Evolutionary conservation across 2,113 vertebrate genomes (phyloP).

Genomic region (Choloepus hoffmanni): DNA sequence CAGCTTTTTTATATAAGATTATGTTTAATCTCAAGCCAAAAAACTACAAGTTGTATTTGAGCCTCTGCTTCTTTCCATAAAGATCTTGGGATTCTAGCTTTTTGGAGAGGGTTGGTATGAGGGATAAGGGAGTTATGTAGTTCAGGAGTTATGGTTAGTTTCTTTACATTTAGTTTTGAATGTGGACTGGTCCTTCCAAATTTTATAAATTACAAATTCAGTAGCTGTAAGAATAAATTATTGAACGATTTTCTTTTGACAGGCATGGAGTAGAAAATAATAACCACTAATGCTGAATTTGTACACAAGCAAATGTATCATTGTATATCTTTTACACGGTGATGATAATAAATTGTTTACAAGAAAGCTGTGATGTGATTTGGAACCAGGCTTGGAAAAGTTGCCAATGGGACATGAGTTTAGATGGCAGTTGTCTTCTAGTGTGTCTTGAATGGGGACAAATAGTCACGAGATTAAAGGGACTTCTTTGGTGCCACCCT

Average conservation of each 20-base stretch:
- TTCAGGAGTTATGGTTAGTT: background rate
- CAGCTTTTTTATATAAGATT: background rate
- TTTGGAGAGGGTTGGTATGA: background rate
- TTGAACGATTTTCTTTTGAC: background rate
- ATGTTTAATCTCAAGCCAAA: background rate
- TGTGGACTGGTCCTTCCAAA: background rate
- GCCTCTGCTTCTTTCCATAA: background rate
- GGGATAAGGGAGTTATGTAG: background rate
- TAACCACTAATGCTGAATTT: background rate
- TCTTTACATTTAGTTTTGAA: background rate
- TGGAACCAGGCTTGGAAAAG: slow-evolving; percentile 1
- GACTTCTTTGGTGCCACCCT: background rate
- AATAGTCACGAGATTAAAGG: background rate
- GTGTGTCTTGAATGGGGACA: background rate
- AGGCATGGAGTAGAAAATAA: background rate
- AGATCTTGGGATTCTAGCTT: background rate
- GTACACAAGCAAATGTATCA: background rate
- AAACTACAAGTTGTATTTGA: background rate
- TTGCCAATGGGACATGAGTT: background rate
- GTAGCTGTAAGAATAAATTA: slow-evolving; percentile 10
- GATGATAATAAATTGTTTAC: background rate
- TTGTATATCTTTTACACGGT: background rate
- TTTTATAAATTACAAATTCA: slow-evolving; percentile 23
- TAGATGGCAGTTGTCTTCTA: background rate
- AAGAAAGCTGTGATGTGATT: background rate